Evolutionary conservation across 1,140 invertebrate species (phyloP).

Genomic region (Drosophila ironensis): DNA sequence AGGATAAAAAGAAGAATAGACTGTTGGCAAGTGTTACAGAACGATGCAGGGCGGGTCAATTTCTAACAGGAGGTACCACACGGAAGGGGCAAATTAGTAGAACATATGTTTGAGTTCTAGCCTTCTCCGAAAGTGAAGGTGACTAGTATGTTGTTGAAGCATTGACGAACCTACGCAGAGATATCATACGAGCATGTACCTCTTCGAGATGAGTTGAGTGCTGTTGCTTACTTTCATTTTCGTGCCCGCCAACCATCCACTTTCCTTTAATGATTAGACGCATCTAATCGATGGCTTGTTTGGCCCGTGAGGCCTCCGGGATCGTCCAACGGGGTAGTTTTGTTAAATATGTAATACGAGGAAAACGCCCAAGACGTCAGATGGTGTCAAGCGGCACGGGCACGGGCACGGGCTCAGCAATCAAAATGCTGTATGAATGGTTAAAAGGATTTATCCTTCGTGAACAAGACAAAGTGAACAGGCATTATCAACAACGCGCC

Average conservation of each 20-base stretch:
- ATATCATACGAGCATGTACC: no score
- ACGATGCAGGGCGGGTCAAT: conserved; percentile 38
- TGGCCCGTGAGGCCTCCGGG: conserved; percentile 10
- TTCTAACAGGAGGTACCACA: conserved; percentile 64
- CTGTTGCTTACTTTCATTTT: conserved; percentile 67
- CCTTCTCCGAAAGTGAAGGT: conserved; percentile 42
- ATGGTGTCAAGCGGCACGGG: no score
- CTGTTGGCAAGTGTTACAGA: conserved; percentile 32
- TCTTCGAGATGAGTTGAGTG: conserved; percentile 6
- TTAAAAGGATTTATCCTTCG: conserved; percentile 56
- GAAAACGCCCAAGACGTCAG: conserved; percentile 38
- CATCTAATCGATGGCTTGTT: conserved; percentile 66
- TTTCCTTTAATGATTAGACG: conserved; percentile 44
- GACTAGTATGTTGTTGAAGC: conserved; percentile 23
- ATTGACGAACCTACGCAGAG: no score
- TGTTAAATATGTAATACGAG: conserved; percentile 52
- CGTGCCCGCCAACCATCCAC: conserved; percentile 30
- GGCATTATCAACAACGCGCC: conserved; percentile 41
- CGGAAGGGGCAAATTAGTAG: conserved; percentile 24
- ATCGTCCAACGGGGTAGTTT: conserved; percentile 55
- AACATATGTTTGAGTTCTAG: conserved; percentile 63
- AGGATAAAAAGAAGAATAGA: conserved; percentile 11
- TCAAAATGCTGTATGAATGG: conserved; percentile 26
- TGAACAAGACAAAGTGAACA: conserved; percentile 20
- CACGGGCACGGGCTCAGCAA: no score